A percentile compares a stretch with the other conserved stretches of the same genome.
These are phyloP conservation scores for Barbus barbus DNA, from an alignment of 2,113 vertebrate genomes.

Conservation along the genomic window DNA sequence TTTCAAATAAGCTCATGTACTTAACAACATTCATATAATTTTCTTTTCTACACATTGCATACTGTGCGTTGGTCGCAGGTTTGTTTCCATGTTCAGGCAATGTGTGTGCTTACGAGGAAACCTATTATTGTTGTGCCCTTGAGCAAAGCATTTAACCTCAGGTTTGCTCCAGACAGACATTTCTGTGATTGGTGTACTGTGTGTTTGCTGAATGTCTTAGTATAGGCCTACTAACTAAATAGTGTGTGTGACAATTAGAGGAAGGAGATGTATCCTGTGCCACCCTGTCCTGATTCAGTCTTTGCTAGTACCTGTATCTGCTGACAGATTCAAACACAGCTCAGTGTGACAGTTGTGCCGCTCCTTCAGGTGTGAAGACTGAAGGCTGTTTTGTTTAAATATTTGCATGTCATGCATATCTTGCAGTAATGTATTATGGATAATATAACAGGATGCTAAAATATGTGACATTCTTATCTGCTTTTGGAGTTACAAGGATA, in stretches of 20 bases:
- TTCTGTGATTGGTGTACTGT: not conserved
- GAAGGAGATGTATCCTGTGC: not conserved
- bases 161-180: not conserved
- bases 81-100: not conserved
- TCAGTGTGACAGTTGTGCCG: conserved; percentile 17
- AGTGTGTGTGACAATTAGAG: not conserved
- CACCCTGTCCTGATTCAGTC: conserved; percentile 13
- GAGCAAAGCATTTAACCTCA: conserved; percentile 18
- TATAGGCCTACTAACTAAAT: conserved; percentile 16
- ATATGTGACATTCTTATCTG: not conserved
- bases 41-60: not conserved
- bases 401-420: not conserved
- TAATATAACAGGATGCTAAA: conserved; percentile 1
- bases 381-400: conserved; percentile 11
- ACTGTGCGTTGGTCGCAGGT: not conserved
- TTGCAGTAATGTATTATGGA: conserved; percentile 4
- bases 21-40: not conserved
- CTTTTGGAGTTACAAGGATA: not conserved
- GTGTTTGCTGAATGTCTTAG: conserved; percentile 11
- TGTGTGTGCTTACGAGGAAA: not conserved
- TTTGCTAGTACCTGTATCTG: not conserved
- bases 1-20: not conserved
- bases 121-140: not conserved
- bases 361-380: not conserved
- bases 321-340: conserved; percentile 45